Conservation (phyloP, 2,888 invertebrate species). For the Drosophila quinaria region DNA sequence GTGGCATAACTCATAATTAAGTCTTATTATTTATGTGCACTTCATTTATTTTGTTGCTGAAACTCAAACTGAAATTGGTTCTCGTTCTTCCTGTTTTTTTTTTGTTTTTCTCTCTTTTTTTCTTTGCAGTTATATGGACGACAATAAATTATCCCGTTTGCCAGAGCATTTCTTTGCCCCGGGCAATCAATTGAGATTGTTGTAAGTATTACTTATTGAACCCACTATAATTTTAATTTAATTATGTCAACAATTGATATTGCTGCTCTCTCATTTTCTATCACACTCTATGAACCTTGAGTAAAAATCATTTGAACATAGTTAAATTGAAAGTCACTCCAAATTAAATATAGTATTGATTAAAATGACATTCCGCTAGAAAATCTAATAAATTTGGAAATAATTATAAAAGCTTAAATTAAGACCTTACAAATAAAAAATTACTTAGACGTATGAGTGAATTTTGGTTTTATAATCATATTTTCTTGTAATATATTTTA, state of each 20-base stretch:
- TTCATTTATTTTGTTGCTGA: conserved; percentile 55
- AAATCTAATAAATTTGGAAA: too few relatives aligned
- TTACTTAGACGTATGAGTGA: too few relatives aligned
- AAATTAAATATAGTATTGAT: too few relatives aligned
- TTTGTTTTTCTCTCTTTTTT: conserved; percentile 15
- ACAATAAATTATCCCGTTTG: conserved; percentile 85
- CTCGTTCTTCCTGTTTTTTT: not conserved
- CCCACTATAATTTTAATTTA: conserved; percentile 5
- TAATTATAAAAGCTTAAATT: too few relatives aligned
- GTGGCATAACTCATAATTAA: conserved; percentile 72
- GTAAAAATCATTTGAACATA: not conserved
- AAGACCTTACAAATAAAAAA: too few relatives aligned
- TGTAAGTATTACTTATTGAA: conserved; percentile 84
- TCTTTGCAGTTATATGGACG: conserved; percentile 85
- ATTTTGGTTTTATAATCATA: too few relatives aligned
- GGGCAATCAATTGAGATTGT: conserved; percentile 83
- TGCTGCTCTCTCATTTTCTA: not conserved
- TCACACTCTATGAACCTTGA: conserved; percentile 9
- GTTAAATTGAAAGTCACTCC: too few relatives aligned
- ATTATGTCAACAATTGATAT: conserved; percentile 5
- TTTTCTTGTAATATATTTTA: too few relatives aligned
- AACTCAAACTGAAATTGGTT: conserved; percentile 32
- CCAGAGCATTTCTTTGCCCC: conserved; percentile 84
- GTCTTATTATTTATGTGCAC: conserved; percentile 73
- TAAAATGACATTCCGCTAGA: too few relatives aligned